These are phyloP conservation scores for Diplolepis rosae DNA, from an alignment of 2,888 invertebrate genomes.

Conservation along the genomic window DNA sequence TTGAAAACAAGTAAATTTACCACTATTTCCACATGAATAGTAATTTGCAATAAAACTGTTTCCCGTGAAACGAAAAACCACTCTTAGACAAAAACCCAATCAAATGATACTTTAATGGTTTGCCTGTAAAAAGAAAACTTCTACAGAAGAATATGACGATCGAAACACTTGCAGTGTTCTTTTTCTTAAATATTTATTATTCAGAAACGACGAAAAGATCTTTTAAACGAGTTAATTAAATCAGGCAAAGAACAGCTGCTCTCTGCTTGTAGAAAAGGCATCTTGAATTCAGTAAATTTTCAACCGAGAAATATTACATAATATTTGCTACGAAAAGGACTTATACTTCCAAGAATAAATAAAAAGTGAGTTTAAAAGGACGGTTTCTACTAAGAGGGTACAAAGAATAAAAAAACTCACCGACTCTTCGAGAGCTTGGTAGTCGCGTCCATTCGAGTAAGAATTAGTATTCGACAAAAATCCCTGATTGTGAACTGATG, in stretches of 20 bases:
- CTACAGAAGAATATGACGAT: no score
- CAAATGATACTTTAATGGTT: no score
- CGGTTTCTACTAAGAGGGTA: not conserved
- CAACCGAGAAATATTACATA: slow-evolving; percentile 1
- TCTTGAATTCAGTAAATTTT: not conserved
- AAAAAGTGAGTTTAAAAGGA: not conserved
- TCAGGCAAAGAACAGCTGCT: not conserved
- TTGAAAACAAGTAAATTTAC: not conserved
- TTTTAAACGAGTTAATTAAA: not conserved
- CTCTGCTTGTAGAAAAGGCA: not conserved
- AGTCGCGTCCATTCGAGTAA: not conserved
- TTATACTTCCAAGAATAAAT: not conserved
- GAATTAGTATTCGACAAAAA: not conserved
- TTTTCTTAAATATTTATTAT: no score
- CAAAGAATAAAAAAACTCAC: not conserved
- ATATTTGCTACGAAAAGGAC: not conserved
- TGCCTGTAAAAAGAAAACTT: no score
- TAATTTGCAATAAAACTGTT: no score
- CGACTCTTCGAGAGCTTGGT: not conserved
- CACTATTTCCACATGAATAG: no score
- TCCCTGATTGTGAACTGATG: not conserved
- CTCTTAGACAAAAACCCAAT: not conserved
- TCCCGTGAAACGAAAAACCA: not conserved
- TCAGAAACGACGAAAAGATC: not conserved
- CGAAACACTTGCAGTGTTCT: no score